A percentile compares a stretch with the other conserved stretches of the same genome.
Conservation (phyloP, 2,888 invertebrate species). For the Megastigmus dorsalis region DNA sequence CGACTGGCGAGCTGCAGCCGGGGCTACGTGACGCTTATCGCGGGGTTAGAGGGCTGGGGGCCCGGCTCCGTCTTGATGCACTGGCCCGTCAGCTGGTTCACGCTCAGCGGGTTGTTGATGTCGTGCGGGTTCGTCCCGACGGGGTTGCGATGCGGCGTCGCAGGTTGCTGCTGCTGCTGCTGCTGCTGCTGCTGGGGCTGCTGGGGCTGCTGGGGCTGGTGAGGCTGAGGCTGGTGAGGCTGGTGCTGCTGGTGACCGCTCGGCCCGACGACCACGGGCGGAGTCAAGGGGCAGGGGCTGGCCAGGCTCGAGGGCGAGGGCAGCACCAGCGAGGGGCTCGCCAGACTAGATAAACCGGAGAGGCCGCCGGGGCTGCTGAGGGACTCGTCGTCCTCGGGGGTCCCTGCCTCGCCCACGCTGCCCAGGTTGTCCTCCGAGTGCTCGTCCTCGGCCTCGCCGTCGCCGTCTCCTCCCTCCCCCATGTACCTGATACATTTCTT, state of each 20-base stretch:
- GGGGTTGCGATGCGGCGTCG: conserved; percentile 80
- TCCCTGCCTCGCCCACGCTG: conserved; percentile 84
- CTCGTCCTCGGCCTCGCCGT: conserved; percentile 78
- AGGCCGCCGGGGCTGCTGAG: conserved; percentile 79
- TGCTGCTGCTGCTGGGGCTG: conserved; percentile 76
- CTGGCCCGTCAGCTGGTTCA: conserved; percentile 91
- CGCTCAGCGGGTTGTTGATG: conserved; percentile 93
- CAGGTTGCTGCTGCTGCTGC: conserved; percentile 71
- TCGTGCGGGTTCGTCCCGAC: conserved; percentile 94
- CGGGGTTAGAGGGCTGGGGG: conserved; percentile 70
- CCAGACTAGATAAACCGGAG: conserved; percentile 82
- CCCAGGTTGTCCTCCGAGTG: conserved; percentile 85
- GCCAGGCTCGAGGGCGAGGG: conserved; percentile 85
- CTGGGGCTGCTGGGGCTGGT: conserved; percentile 69
- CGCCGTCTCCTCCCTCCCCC: conserved; percentile 85
- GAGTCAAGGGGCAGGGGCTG: conserved; percentile 77
- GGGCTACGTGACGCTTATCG: conserved; percentile 75
- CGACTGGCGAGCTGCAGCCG: conserved; percentile 60
- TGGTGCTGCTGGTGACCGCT: conserved; percentile 61
- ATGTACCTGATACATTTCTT: conserved; percentile 97
- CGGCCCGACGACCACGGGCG: conserved; percentile 71
- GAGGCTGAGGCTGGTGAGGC: conserved; percentile 71
- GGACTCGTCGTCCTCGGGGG: conserved; percentile 74
- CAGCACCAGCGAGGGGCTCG: conserved; percentile 83
- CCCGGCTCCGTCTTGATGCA: conserved; percentile 74